Evolutionary conservation across 2,797 vertebrate genomes (phyloP), one percentile per base, ranked within the genome.

Genomic region (Platalea minor): DNA sequence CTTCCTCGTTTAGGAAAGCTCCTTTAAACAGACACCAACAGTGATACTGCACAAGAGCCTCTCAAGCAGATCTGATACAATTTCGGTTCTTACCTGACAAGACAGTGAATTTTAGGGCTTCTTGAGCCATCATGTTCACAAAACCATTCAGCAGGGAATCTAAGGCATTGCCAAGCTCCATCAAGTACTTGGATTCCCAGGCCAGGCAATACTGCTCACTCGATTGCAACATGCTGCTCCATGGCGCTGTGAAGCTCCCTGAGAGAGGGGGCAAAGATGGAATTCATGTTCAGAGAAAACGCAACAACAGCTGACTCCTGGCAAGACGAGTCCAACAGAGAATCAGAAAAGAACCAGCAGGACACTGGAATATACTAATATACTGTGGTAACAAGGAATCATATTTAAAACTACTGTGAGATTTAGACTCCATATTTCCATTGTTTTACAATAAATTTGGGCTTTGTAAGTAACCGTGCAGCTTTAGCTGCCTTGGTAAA

Each of bases 101-200:
- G 72, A 99, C 98, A 0, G 99, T 99, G 98, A 99, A 99, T 96
- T 99, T 99, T 19, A 99, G 98, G 33, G 99, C 99, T 96, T 99
- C 99, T 96, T 99, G 99, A 25, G 99, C 99, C 93, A 99, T 98
- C 63, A 99, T 98, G 97, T 99, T 99, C 80, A 99, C 98, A 48
- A 99, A 97, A 3, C 99, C 99, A 7, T 99, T 99, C 97, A 99
- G 97, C 83, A 99, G 97, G 60, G 98, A 98, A 87, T 99, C 97
- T 96, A 99, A 97, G 56, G 98, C 96, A 0, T 98, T 99, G 92
- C 99, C 99, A 56, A 99, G 98, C 77, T 99, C 99, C 97, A 98
- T 98, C 95, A 99, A 96, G 96, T 99, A 99, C 37, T 98, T 99
- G 6, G 99, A 99, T 94, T 99, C 99, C 99, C 99, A 99, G 85